Evolutionary conservation across 2,888 invertebrate genomes (phyloP).

Genomic region (Melieria omissa): DNA sequence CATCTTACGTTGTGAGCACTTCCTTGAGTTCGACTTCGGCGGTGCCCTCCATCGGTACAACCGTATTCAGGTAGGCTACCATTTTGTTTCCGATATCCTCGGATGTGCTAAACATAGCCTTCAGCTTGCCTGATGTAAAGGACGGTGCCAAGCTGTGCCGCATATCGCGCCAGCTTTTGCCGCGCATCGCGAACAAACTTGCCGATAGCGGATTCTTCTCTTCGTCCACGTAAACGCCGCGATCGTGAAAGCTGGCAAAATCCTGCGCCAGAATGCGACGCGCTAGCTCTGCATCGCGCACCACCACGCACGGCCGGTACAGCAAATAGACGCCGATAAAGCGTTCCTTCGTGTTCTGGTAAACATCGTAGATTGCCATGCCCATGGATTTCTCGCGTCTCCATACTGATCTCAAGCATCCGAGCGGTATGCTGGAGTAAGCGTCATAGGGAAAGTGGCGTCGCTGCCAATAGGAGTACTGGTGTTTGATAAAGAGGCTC

Average conservation of each 20-base stretch:
- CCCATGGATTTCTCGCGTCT: slow-evolving; percentile 72
- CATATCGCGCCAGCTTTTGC: slow-evolving; percentile 72
- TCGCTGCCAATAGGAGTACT: slow-evolving; percentile 69
- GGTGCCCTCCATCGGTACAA: slow-evolving; percentile 55
- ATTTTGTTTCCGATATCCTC: slow-evolving; percentile 71
- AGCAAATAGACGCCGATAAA: slow-evolving; percentile 74
- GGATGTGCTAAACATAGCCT: slow-evolving; percentile 73
- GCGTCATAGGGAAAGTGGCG: slow-evolving; percentile 70
- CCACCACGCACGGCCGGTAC: slow-evolving; percentile 71
- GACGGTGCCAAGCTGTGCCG: slow-evolving; percentile 74
- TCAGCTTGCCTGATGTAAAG: slow-evolving; percentile 76
- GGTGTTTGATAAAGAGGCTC: slow-evolving; percentile 36
- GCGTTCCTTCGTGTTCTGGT: slow-evolving; percentile 63
- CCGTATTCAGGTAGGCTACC: slow-evolving; percentile 64
- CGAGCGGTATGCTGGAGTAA: slow-evolving; percentile 74
- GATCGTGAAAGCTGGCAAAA: slow-evolving; percentile 74
- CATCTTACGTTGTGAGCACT: slow-evolving; percentile 47
- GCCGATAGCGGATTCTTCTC: slow-evolving; percentile 72
- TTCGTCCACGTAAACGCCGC: slow-evolving; percentile 73
- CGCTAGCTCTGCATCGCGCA: slow-evolving; percentile 73
- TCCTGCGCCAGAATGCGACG: slow-evolving; percentile 73
- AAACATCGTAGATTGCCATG: slow-evolving; percentile 72
- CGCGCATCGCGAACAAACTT: slow-evolving; percentile 65
- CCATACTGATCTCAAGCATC: slow-evolving; percentile 71
- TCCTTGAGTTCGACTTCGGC: slow-evolving; percentile 67